Conservation (phyloP, 64 coral and sea anemone genomes). For the Stichodactyla helianthus region DNA sequence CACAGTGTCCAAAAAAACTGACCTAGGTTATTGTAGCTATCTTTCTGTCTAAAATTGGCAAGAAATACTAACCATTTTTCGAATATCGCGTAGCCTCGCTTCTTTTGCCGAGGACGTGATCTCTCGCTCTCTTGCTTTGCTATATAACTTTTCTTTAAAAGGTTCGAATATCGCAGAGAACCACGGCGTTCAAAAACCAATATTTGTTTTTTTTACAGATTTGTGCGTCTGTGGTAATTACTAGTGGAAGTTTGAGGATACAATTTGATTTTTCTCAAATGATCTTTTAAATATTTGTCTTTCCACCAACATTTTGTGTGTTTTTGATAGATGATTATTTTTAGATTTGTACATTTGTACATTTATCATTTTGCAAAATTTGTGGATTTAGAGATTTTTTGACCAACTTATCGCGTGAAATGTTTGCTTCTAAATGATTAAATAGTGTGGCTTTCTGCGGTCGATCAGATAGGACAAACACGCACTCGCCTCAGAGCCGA, state of each 20-base stretch:
- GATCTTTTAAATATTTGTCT: conserved; percentile 20
- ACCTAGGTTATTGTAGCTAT: conserved; percentile 70
- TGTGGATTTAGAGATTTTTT: neutral
- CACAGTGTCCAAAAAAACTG: conserved; percentile 71
- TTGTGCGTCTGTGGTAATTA: neutral
- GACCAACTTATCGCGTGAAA: neutral
- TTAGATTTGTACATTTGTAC: neutral
- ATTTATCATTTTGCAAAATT: neutral
- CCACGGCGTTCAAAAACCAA: neutral
- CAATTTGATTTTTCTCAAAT: neutral
- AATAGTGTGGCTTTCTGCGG: neutral
- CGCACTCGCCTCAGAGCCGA: neutral
- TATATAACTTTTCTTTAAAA: neutral
- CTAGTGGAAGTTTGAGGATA: neutral
- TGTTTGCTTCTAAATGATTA: conserved; percentile 1
- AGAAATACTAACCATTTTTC: conserved; percentile 3
- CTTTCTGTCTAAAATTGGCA: neutral
- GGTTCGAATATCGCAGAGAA: neutral
- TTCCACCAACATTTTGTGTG: neutral
- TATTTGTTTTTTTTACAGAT: neutral
- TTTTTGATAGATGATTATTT: neutral
- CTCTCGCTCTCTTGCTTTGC: neutral
- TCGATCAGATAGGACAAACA: neutral
- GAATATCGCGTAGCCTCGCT: neutral
- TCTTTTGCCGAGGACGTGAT: neutral